phyloP scores from a whole-genome alignment of 2,888 invertebrate genomes.

The Nebria salina region DNA sequence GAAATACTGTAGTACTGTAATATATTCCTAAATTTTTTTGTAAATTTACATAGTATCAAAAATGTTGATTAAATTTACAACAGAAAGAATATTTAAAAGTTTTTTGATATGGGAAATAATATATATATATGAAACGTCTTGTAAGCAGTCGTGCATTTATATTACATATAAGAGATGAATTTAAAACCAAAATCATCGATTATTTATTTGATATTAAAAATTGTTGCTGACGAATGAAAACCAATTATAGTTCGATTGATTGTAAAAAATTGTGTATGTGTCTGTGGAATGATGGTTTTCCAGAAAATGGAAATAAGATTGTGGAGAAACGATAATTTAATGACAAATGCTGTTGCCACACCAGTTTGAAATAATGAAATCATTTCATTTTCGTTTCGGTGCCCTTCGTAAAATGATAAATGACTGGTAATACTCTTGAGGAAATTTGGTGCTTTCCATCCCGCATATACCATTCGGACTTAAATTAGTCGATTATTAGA shows the following conservation, averaged over 20 bases:
- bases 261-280: neutral
- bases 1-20: neutral
- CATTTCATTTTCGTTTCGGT: constrained; percentile 21
- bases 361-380: constrained; percentile 29
- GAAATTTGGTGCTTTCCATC: neutral
- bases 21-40: neutral
- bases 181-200: too few relatives aligned
- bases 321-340: constrained; percentile 33
- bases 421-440: neutral
- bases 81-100: neutral
- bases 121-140: neutral
- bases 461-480: neutral
- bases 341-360: constrained; percentile 23
- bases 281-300: neutral
- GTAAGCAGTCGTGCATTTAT: too few relatives aligned
- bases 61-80: neutral
- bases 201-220: too few relatives aligned
- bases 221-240: too few relatives aligned
- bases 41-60: neutral
- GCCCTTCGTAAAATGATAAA: neutral
- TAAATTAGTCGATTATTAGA: neutral
- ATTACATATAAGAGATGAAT: too few relatives aligned
- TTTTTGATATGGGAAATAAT: neutral
- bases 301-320: constrained; percentile 26
- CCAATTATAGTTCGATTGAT: neutral